These are phyloP conservation scores for Erythrolamprus reginae DNA, from an alignment of 2,113 vertebrate species.

Conservation along the genomic window DNA sequence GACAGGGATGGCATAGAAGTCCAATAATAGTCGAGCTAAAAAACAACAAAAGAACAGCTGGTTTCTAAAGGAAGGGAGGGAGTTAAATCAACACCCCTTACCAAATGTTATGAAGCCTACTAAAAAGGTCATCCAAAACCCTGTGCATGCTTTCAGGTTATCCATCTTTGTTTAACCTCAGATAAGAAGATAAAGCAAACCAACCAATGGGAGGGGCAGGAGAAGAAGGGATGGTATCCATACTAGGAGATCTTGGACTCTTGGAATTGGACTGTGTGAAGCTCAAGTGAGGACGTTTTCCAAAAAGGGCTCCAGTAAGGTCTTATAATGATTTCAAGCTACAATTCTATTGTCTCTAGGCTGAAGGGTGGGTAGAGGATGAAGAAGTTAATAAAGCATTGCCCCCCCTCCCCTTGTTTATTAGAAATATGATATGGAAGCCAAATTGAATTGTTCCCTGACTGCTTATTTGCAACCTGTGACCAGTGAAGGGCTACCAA, in stretches of 20 bases:
- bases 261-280: background rate
- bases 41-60: background rate
- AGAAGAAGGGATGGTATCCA: background rate
- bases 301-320: background rate
- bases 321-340: background rate
- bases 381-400: background rate
- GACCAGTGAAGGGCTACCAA: no score
- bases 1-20: no score
- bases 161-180: background rate
- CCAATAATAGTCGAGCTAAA: background rate
- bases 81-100: background rate
- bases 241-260: background rate
- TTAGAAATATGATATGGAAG: background rate
- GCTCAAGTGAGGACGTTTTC: background rate
- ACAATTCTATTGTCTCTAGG: background rate
- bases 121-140: background rate
- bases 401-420: background rate
- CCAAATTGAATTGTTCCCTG: no score
- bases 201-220: background rate
- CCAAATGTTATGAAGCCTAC: background rate
- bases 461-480: no score
- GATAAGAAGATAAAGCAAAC: background rate
- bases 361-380: background rate
- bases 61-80: background rate
- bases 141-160: background rate